Conservation (phyloP, 2,113 vertebrate genomes). For the Gallinago media region DNA sequence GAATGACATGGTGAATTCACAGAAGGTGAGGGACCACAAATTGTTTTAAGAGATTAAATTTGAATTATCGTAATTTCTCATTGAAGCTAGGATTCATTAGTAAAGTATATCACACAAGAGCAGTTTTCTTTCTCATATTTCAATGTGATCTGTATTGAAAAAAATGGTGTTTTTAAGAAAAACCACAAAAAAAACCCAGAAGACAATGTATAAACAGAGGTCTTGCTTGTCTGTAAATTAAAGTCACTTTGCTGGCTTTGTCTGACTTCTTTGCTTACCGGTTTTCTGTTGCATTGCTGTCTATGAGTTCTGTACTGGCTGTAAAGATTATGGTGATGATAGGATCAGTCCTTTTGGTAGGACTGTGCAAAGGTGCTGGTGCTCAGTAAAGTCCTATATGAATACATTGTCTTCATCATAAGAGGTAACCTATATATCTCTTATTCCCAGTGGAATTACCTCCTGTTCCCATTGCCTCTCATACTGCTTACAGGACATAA, state of each 20-base stretch:
- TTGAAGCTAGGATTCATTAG: background rate
- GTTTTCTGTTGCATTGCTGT: background rate
- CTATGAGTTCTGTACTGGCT: background rate
- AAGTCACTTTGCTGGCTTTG: background rate
- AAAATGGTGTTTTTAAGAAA: background rate
- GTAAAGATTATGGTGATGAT: background rate
- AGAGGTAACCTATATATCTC: background rate
- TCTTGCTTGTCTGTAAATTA: background rate
- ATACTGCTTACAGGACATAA: background rate
- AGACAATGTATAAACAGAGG: background rate
- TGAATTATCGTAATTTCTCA: background rate
- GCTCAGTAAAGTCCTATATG: background rate
- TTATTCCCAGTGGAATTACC: background rate
- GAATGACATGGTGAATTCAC: background rate
- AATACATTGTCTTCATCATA: background rate
- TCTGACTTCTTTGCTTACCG: background rate
- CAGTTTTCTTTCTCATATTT: background rate
- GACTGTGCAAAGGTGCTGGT: background rate
- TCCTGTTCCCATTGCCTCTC: background rate
- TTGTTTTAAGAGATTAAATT: constrained; percentile 3
- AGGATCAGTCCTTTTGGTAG: background rate
- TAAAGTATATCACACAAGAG: background rate
- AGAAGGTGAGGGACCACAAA: background rate
- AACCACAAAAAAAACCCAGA: rapidly evolving
- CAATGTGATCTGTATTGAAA: background rate